Evolutionary conservation across 2,797 vertebrate species (phyloP), one percentile per base, ranked within the genome.

Genomic region (Xerus rutilus): DNA sequence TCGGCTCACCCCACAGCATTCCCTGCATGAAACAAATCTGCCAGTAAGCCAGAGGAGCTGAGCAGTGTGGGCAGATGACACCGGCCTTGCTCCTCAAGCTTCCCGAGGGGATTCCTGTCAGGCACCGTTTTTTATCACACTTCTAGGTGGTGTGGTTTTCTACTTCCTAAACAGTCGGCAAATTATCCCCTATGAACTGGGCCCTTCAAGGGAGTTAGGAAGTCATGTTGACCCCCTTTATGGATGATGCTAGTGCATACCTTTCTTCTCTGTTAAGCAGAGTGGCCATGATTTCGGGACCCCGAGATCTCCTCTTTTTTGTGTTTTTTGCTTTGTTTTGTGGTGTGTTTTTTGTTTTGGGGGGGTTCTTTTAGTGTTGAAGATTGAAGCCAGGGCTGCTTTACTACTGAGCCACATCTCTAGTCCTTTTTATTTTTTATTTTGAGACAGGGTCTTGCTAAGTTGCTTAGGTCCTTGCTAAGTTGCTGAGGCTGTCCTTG

Each of bases 71-170:
- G 10, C 13, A 15, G 25, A 17, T 21, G n/a, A 6, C 43, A 43
- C n/a, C 23, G 10, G 43, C 4, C 6, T 54, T 13, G 69, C 11
- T 49, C 23, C 28, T 0, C 5, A 5, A 30, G 6, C 70, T 85
- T 86, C 12, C 57, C 59, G 10, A 11, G 8, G 14, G 14, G 7
- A 45, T 39, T 67, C 35, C 13, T 11, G 25, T 69, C 43, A 0
- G 7, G 54, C 23, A 2, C 14, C 47, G 15, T 28, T 70, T 72
- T 87, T 83, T n/a, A 67, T 43, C n/a, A 9, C 15, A 25, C 87
- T 89, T 91, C 25, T 43, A 4, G 93, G 81, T 82, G 59, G 18
- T 8, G 7, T 49, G 15, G 1, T 39, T 85, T 30, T 95, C 32
- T 74, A 2, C 57, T 67, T 85, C 72, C 28, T 78, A 5, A 59